phyloP scores from a whole-genome alignment of 2,888 invertebrate genomes.

The Choristoneura rosaceana region DNA sequence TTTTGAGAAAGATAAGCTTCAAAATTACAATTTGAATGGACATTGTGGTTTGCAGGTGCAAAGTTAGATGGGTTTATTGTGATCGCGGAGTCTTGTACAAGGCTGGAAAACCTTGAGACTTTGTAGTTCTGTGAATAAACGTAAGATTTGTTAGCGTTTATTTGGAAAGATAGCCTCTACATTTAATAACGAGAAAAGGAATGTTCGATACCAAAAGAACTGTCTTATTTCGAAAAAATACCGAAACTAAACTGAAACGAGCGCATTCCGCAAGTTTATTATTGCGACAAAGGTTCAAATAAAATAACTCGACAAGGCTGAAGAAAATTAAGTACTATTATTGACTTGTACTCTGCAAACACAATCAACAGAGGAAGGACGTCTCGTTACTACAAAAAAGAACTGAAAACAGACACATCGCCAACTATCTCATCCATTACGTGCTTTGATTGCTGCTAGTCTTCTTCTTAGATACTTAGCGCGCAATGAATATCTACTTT shows the following conservation, averaged over 20 bases:
- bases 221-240: conserved; percentile 1
- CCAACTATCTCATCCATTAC: background rate
- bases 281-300: conserved; percentile 48
- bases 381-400: conserved; percentile 45
- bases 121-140: too few species aligned
- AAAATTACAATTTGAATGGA: conserved; percentile 2
- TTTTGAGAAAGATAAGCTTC: background rate
- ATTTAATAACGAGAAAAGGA: background rate
- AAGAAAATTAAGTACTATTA: conserved; percentile 70
- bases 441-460: background rate
- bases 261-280: conserved; percentile 36
- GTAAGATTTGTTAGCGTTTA: too few species aligned
- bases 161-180: background rate
- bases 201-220: background rate
- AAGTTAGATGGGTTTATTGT: background rate
- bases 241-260: conserved; percentile 14
- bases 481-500: conserved; percentile 17
- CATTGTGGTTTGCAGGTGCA: background rate
- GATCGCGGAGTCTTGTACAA: background rate
- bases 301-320: conserved; percentile 53
- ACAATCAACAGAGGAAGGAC: conserved; percentile 64
- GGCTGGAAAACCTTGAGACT: too few species aligned
- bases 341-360: conserved; percentile 55
- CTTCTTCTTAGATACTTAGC: background rate
- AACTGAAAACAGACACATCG: background rate